Evolutionary conservation across 2,888 invertebrate species (phyloP).

Genomic region (Sminthurides aquaticus): DNA sequence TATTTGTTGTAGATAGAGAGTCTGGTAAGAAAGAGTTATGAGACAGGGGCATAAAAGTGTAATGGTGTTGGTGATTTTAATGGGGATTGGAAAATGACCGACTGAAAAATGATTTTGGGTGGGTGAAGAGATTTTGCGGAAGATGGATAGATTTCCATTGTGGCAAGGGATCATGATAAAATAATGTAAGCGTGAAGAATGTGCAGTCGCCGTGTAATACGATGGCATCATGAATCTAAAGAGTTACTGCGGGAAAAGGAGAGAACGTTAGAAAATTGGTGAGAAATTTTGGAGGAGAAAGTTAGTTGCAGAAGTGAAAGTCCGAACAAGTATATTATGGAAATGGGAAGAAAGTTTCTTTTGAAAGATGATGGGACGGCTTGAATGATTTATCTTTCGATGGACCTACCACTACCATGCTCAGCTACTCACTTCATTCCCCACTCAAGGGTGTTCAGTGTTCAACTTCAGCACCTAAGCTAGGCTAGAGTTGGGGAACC

Average conservation of each 20-base stretch:
- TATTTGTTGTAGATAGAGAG: too few relatives aligned
- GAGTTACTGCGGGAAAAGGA: not conserved
- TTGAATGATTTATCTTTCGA: not conserved
- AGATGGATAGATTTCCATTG: slow-evolving; percentile 3
- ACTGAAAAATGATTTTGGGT: slow-evolving; percentile 1
- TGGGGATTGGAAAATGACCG: slow-evolving; percentile 8
- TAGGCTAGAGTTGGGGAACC: too few relatives aligned
- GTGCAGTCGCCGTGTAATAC: slow-evolving; percentile 2
- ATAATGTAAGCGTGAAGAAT: not conserved
- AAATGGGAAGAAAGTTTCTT: not conserved
- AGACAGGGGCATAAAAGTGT: slow-evolving; percentile 4
- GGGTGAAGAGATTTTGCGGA: not conserved
- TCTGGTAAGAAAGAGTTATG: slow-evolving; percentile 1
- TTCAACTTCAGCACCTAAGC: too few relatives aligned
- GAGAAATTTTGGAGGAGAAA: not conserved
- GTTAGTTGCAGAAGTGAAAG: too few relatives aligned
- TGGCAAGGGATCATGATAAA: not conserved
- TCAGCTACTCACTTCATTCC: too few relatives aligned
- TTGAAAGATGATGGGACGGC: not conserved
- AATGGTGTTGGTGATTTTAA: slow-evolving; percentile 9
- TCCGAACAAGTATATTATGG: not conserved
- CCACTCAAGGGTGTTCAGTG: too few relatives aligned
- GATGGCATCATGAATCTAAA: slow-evolving; percentile 3
- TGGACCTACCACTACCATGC: not conserved
- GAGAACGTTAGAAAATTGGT: too few relatives aligned